Percentiles rank a stretch among this genome's conserved stretches.
Evolutionary conservation across 2,113 vertebrate species (phyloP).

Genomic region (Triplophysa siluroides): DNA sequence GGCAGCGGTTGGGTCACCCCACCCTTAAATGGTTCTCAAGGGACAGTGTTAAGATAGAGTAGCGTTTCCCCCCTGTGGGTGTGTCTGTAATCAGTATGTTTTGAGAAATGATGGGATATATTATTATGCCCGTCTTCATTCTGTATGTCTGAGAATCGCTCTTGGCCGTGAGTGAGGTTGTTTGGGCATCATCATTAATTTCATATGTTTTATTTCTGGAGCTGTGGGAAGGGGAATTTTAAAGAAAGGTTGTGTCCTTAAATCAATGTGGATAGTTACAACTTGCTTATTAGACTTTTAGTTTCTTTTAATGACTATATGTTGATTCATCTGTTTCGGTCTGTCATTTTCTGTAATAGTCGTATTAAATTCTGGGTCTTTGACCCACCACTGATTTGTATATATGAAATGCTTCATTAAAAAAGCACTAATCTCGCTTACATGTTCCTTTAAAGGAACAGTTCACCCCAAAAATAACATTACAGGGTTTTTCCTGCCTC

Average conservation of each 20-base stretch:
- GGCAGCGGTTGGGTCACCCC: background rate
- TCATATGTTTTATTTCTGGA: constrained; percentile 21
- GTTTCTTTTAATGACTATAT: background rate
- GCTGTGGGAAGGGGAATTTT: constrained; percentile 12
- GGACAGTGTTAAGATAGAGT: constrained; percentile 34
- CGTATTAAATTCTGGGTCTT: too few species aligned
- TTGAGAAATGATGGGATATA: constrained; percentile 40
- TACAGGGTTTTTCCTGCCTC: too few species aligned
- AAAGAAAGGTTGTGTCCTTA: constrained; percentile 4
- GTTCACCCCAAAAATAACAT: too few species aligned
- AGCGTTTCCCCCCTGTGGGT: constrained; percentile 52
- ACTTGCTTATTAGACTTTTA: background rate
- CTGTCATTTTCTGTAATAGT: too few species aligned
- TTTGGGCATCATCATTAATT: constrained; percentile 13
- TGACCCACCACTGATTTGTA: too few species aligned
- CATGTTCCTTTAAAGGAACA: too few species aligned
- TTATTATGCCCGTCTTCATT: constrained; percentile 37
- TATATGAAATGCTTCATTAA: too few species aligned
- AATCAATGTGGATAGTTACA: background rate
- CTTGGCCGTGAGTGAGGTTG: background rate
- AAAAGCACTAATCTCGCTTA: too few species aligned
- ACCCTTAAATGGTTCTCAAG: constrained; percentile 7
- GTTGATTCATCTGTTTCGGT: too few species aligned
- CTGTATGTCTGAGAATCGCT: constrained; percentile 26
- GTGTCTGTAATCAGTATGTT: constrained; percentile 60